Percentiles rank a stretch among this genome's conserved stretches.
Conservation (phyloP, 2,888 invertebrate genomes). For the Dicyrtomina minuta region DNA sequence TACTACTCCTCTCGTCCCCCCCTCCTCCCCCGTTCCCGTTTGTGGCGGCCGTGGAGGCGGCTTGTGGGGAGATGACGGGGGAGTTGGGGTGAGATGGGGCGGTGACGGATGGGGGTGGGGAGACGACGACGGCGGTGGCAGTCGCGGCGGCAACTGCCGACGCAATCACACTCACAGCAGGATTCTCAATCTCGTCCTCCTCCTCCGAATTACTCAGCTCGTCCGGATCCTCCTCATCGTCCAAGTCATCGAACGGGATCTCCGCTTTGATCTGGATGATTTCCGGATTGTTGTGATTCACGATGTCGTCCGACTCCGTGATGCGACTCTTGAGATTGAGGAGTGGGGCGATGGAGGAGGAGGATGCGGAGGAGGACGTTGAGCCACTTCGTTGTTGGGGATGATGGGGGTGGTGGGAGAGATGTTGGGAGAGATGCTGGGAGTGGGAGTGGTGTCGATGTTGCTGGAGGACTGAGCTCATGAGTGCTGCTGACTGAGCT, state of each 20-base stretch:
- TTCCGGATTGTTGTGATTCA: constrained; percentile 34
- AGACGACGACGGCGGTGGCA: constrained; percentile 57
- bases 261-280: constrained; percentile 52
- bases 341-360: constrained; percentile 26
- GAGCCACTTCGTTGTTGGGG: constrained; percentile 10
- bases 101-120: constrained; percentile 59
- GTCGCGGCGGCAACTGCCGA: constrained; percentile 84
- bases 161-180: constrained; percentile 65
- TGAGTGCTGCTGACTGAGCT: background rate
- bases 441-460: constrained; percentile 23
- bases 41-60: constrained; percentile 16
- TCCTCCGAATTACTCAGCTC: constrained; percentile 23
- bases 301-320: constrained; percentile 7
- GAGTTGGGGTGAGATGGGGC: constrained; percentile 57
- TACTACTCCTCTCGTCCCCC: too few species aligned
- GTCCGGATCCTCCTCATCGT: constrained; percentile 38
- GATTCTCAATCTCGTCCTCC: constrained; percentile 53
- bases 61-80: background rate
- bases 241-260: constrained; percentile 41
- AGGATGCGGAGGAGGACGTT: constrained; percentile 31
- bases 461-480: constrained; percentile 27
- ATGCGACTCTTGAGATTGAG: constrained; percentile 9
- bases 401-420: constrained; percentile 22
- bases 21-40: too few species aligned
- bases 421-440: constrained; percentile 9